A percentile compares a stretch with the other conserved stretches of the same genome.
Evolutionary conservation across 2,797 vertebrate species (phyloP).

Genomic region (Parauchenoglanis ngamensis): DNA sequence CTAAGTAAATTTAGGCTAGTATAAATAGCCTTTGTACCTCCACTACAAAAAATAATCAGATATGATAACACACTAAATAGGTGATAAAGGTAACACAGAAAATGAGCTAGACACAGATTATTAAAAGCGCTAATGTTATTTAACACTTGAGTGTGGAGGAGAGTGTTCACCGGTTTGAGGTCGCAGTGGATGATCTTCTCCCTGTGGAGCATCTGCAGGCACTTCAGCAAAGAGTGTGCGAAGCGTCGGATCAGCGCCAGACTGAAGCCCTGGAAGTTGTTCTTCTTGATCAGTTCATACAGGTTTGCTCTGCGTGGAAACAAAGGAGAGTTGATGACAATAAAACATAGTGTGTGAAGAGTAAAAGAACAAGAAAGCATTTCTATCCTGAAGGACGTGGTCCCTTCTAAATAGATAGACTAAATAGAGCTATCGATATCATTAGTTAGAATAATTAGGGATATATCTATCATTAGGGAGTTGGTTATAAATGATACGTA

Average conservation of each 20-base stretch:
- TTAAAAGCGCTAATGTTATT: background rate
- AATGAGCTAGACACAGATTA: background rate
- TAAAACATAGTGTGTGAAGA: background rate
- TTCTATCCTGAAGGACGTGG: background rate
- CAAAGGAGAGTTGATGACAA: conserved; percentile 9
- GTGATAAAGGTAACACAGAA: background rate
- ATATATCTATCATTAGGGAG: background rate
- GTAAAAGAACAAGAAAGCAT: background rate
- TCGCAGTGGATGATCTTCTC: conserved; percentile 96
- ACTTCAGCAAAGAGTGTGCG: conserved; percentile 85
- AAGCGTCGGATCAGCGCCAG: conserved; percentile 86
- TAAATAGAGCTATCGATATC: background rate
- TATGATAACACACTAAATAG: background rate
- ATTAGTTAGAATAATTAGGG: background rate
- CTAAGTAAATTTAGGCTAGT: background rate
- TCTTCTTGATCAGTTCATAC: conserved; percentile 93
- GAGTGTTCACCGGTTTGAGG: conserved; percentile 84
- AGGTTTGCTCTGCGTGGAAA: conserved; percentile 82
- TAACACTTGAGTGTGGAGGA: background rate
- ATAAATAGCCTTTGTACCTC: background rate
- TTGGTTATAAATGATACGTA: background rate
- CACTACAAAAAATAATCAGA: background rate
- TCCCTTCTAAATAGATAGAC: background rate
- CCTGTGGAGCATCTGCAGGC: conserved; percentile 89
- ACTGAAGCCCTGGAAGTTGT: conserved; percentile 94